Percentiles rank a stretch among this genome's conserved stretches.
These are phyloP conservation scores for Sceliomorpha sp. DNA, from an alignment of 2,888 invertebrate genomes.

Conservation along the genomic window DNA sequence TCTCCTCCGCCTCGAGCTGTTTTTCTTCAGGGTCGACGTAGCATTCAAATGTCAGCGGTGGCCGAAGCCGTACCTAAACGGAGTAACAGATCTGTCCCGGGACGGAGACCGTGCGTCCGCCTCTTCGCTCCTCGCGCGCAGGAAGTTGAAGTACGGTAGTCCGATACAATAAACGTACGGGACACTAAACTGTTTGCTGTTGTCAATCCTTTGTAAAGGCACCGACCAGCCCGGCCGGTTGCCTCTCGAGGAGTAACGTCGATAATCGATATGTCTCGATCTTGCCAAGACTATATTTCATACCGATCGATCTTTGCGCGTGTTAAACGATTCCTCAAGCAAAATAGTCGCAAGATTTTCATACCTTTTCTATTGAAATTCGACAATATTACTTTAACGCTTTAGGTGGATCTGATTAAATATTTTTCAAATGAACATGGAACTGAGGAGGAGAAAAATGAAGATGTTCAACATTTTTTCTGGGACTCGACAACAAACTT, in stretches of 20 bases:
- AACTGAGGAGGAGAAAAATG: too few species aligned
- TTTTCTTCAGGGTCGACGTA: constrained; percentile 49
- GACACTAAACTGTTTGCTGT: constrained; percentile 79
- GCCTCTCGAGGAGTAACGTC: constrained; percentile 9
- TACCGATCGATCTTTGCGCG: constrained; percentile 34
- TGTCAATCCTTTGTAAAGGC: constrained; percentile 69
- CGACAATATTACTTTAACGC: too few species aligned
- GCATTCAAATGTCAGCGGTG: constrained; percentile 78
- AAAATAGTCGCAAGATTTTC: too few species aligned
- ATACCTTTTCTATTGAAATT: too few species aligned
- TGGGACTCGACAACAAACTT: too few species aligned
- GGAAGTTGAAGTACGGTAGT: constrained; percentile 69
- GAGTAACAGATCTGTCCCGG: constrained; percentile 76
- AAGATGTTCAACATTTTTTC: too few species aligned
- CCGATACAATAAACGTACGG: constrained; percentile 77
- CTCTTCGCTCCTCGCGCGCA: constrained; percentile 47
- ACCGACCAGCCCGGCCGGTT: constrained; percentile 12
- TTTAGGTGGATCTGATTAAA: too few species aligned
- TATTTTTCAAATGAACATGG: too few species aligned
- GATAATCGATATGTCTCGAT: constrained; percentile 40
- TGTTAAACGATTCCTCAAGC: constrained; percentile 2
- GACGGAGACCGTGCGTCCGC: constrained; percentile 32
- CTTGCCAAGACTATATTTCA: constrained; percentile 32
- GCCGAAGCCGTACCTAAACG: constrained; percentile 69
- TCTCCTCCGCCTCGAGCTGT: constrained; percentile 24